Conservation (phyloP, 2,113 vertebrate species). For the Gavialis gangeticus region DNA sequence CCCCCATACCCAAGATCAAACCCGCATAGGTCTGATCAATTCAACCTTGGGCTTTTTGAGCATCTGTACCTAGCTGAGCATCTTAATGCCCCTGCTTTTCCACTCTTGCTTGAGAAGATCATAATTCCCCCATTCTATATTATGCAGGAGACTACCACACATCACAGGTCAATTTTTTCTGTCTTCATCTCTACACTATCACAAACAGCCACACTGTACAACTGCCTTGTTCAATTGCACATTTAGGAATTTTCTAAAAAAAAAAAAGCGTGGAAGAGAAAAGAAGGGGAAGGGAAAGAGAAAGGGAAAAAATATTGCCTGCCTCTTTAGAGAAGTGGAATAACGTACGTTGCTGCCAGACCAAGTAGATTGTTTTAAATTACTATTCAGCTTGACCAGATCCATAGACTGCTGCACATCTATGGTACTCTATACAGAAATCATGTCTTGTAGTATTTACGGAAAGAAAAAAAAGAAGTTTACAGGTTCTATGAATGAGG, state of each 20-base stretch:
- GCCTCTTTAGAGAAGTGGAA: neutral
- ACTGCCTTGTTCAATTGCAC: neutral
- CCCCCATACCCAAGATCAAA: too few relatives aligned
- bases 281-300: too few relatives aligned
- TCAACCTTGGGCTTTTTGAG: too few relatives aligned
- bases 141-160: too few relatives aligned
- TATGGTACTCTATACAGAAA: too few relatives aligned
- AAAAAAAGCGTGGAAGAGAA: neutral
- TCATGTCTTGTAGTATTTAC: too few relatives aligned
- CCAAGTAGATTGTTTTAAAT: neutral
- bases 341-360: neutral
- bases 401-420: too few relatives aligned
- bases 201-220: neutral
- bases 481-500: too few relatives aligned
- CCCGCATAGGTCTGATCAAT: too few relatives aligned
- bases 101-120: neutral
- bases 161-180: neutral
- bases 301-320: neutral
- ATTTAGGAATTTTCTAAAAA: neutral
- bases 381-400: neutral
- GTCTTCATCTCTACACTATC: neutral
- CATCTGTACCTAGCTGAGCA: too few relatives aligned
- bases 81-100: neutral
- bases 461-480: too few relatives aligned
- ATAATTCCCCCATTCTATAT: neutral